Percentiles rank a stretch among this genome's conserved stretches.
phyloP scores from a whole-genome alignment of 2,113 vertebrate genomes.

The Pomatostomus ruficeps region DNA sequence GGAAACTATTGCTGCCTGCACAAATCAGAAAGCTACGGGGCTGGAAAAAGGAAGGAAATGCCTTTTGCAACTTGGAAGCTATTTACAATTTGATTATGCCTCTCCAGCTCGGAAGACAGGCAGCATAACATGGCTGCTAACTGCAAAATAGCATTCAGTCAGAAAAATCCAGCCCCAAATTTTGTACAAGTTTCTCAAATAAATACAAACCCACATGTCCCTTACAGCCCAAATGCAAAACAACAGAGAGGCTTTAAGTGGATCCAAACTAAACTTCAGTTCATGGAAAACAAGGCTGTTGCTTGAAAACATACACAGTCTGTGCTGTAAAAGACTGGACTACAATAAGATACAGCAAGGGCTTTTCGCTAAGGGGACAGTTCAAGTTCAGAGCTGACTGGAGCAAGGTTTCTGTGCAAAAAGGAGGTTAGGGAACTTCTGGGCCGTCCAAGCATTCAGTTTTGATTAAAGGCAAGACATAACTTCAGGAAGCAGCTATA shows the following conservation, averaged over 20 bases:
- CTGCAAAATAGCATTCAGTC: neutral
- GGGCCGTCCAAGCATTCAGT: neutral
- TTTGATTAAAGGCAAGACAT: neutral
- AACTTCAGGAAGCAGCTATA: neutral
- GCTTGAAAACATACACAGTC: rapidly evolving
- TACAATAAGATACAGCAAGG: neutral
- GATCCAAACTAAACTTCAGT: neutral
- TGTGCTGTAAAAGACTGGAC: neutral
- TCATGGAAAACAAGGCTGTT: neutral
- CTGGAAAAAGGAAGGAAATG: neutral
- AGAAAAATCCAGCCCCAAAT: neutral
- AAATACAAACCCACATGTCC: neutral
- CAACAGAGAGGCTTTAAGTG: neutral
- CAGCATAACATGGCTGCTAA: neutral
- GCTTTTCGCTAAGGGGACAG: neutral
- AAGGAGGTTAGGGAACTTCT: neutral
- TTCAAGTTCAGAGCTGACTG: neutral
- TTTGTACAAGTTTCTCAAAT: neutral
- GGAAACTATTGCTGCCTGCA: neutral
- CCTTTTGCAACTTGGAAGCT: neutral
- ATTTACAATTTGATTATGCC: neutral
- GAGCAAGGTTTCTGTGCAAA: rapidly evolving
- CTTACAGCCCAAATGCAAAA: neutral
- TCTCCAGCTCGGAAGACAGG: neutral
- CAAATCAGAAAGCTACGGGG: neutral